Conservation (phyloP, 2,797 vertebrate species). For the Melanotaenia trifasciata region DNA sequence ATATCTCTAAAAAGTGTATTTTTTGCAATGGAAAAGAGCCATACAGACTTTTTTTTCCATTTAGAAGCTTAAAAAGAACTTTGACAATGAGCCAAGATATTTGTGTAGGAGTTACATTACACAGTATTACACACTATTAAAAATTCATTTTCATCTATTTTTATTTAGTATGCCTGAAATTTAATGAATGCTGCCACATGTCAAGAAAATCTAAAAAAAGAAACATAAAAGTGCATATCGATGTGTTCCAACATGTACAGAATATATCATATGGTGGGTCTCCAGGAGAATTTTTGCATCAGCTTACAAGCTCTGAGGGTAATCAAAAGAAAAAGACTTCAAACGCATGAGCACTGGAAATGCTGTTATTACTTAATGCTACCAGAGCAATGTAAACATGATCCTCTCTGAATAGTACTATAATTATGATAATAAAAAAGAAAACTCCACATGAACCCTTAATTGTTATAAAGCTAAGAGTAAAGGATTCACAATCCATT, state of each 20-base stretch:
- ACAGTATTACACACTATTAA: conserved; percentile 5
- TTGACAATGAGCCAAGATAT: conserved; percentile 21
- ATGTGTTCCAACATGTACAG: neutral
- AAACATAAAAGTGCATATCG: neutral
- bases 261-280: neutral
- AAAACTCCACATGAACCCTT: neutral
- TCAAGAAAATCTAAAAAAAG: neutral
- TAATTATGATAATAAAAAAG: neutral
- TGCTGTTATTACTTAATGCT: neutral
- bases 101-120: neutral
- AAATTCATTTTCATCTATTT: neutral
- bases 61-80: conserved; percentile 1
- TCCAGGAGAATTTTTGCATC: neutral
- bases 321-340: neutral
- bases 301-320: neutral
- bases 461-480: neutral
- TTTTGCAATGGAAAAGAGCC: neutral
- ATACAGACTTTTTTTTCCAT: neutral
- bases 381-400: neutral
- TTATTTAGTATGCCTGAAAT: conserved; percentile 17
- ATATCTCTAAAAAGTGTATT: neutral
- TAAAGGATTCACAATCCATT: neutral
- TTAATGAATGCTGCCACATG: conserved; percentile 9
- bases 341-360: neutral
- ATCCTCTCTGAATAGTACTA: neutral